Percentiles rank a stretch among this genome's conserved stretches.
These are phyloP conservation scores for Chrysopilus asiliformis DNA, from an alignment of 2,888 invertebrate genomes.

Conservation along the genomic window DNA sequence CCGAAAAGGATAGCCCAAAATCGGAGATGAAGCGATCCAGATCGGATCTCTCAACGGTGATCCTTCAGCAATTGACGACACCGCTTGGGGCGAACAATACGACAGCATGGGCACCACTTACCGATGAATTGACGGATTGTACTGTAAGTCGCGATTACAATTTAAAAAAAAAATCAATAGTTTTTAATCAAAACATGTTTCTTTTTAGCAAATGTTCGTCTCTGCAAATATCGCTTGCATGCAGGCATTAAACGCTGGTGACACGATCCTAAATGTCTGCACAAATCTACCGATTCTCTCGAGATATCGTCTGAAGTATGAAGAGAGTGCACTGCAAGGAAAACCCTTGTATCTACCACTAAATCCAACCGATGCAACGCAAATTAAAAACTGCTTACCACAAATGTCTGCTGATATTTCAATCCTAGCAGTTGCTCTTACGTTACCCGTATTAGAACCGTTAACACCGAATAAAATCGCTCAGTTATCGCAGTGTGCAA, in stretches of 20 bases:
- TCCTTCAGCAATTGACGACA: conserved; percentile 58
- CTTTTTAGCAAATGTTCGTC: conserved; percentile 57
- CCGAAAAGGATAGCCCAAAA: conserved; percentile 46
- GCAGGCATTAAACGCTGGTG: conserved; percentile 69
- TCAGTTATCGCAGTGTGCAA: conserved; percentile 67
- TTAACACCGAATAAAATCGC: conserved; percentile 70
- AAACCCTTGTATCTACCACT: conserved; percentile 52
- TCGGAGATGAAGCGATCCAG: conserved; percentile 43
- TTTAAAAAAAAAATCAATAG: neutral
- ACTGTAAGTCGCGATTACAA: conserved; percentile 25
- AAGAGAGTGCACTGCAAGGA: conserved; percentile 40
- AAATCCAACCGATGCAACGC: conserved; percentile 58
- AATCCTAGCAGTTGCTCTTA: conserved; percentile 62
- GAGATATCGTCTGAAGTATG: conserved; percentile 41
- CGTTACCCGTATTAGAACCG: conserved; percentile 78
- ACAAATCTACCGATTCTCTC: conserved; percentile 53
- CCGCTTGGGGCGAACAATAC: conserved; percentile 45
- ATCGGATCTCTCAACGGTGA: conserved; percentile 54
- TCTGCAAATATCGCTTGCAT: conserved; percentile 65
- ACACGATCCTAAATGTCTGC: conserved; percentile 69
- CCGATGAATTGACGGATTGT: conserved; percentile 36
- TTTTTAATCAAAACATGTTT: neutral
- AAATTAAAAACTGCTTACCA: conserved; percentile 53
- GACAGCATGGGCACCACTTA: conserved; percentile 36
- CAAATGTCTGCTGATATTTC: conserved; percentile 75